Evolutionary conservation across 1,140 invertebrate species (phyloP).

Genomic region (Tetramorium parvispinum): DNA sequence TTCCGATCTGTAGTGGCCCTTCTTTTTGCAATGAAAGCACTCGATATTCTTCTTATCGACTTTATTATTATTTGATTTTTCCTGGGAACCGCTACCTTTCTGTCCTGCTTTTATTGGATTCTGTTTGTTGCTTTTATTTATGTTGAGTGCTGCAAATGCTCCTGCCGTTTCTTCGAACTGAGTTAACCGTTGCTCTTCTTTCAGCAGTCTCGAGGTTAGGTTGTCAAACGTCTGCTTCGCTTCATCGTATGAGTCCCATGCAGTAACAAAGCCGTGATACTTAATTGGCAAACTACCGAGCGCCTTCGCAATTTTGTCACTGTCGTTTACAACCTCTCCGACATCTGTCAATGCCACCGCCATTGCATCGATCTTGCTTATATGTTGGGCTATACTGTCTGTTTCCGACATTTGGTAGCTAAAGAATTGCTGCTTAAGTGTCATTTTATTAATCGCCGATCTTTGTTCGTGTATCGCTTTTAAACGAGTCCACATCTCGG

Average conservation of each 20-base stretch:
- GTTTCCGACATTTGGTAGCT: background rate
- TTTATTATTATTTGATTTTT: no score
- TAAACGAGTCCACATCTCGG: background rate
- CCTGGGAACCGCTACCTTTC: background rate
- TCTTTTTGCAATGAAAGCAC: background rate
- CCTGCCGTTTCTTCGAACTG: background rate
- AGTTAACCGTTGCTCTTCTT: background rate
- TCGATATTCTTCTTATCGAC: background rate
- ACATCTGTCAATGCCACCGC: background rate
- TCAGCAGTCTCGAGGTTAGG: conserved; percentile 62
- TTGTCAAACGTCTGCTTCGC: conserved; percentile 74
- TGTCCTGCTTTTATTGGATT: background rate
- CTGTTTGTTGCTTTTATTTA: background rate
- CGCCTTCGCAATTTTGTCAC: background rate
- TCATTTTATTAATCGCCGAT: background rate
- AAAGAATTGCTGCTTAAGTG: background rate
- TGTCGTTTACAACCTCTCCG: background rate
- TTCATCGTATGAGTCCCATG: background rate
- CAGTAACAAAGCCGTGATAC: background rate
- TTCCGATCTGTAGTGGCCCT: background rate
- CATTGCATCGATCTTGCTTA: background rate
- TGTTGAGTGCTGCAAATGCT: background rate
- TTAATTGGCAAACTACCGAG: background rate
- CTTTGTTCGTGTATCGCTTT: background rate
- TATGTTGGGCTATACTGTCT: background rate